Evolutionary conservation across 2,888 invertebrate genomes (phyloP).

Genomic region (Drosophila ezoana): DNA sequence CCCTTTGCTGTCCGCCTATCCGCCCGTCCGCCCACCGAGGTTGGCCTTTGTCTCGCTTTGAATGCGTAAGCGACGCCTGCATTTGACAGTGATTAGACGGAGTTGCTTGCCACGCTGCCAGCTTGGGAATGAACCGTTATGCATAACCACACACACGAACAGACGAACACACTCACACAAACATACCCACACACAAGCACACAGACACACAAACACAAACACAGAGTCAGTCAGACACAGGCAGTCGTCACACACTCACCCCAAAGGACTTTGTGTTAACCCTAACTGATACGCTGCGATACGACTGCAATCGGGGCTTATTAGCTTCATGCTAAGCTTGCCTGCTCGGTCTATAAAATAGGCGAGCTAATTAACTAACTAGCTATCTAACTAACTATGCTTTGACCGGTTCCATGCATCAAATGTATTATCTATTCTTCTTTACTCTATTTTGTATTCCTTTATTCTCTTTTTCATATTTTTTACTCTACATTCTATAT

Average conservation of each 20-base stretch:
- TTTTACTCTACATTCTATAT: too few relatives aligned
- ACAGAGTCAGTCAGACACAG: constrained; percentile 38
- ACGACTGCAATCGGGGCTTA: constrained; percentile 16
- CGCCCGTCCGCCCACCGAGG: neutral
- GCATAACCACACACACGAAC: constrained; percentile 55
- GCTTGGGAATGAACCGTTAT: constrained; percentile 69
- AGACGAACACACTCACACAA: constrained; percentile 13
- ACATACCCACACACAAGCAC: neutral
- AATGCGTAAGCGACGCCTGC: constrained; percentile 79
- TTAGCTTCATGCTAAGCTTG: constrained; percentile 30
- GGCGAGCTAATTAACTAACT: neutral
- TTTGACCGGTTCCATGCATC: too few relatives aligned
- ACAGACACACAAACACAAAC: neutral
- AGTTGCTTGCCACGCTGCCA: constrained; percentile 59
- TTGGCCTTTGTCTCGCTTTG: constrained; percentile 72
- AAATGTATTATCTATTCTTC: too few relatives aligned
- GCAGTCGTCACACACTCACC: constrained; percentile 48
- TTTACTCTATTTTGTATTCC: too few relatives aligned
- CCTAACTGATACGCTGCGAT: constrained; percentile 38
- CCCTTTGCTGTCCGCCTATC: neutral
- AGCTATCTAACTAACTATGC: too few relatives aligned
- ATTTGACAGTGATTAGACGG: constrained; percentile 84
- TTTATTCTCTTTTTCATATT: too few relatives aligned
- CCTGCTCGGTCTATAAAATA: neutral
- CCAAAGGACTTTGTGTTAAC: constrained; percentile 41